Evolutionary conservation across 2,797 vertebrate genomes (phyloP), one percentile per base, ranked within the genome.

Genomic region (Pangasius macronema): DNA sequence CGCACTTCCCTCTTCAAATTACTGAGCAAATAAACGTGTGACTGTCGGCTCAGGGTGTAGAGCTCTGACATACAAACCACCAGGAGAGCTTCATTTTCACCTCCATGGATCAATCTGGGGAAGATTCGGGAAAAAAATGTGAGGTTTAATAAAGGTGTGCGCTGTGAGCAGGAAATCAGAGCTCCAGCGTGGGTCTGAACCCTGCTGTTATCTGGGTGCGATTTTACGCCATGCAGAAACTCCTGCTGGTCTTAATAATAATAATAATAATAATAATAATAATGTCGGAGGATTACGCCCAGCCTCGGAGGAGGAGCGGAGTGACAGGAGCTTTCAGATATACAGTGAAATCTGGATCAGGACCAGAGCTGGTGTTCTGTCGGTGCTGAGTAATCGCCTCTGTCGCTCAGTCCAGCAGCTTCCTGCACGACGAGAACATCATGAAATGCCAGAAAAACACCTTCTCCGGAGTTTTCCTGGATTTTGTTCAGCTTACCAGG

Each of bases 1-100:
- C 89, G 88, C 77, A 67, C 70, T 88, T 67, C 36, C 42, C 22
- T 70, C 39, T 85, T 75, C 75, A 63, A 85, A 77, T 84, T 46
- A 86, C 92, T 87, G 90, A 91, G 93, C 93, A 94, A 93, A 93
- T 92, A 93, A 92, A 93, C 88, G n/a, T 11, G 14, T 20, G 36
- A 68, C 91, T 93, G 93, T 92, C 91, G 88, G 86, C 90, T 87
- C 88, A 88, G 75, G 90, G 84, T 91, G 91, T 92, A 93, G 89
- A 90, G 77, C 87, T 76, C 65, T 30, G 11, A 92, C 91, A 91
- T 87, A 88, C 87, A 88, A 57, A 75, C 36, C 67, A 81, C 53
- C 53, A 16, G n/a, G 36, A 67, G 24, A 85, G 42, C 67, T 55
- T 42, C 18, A 33, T 24, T 57, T 49, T 84, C 30, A 80, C 36